Evolutionary conservation across 2,888 invertebrate species (phyloP), one percentile per base, ranked within the genome.

Genomic region (Nipponacmea schrenckii): DNA sequence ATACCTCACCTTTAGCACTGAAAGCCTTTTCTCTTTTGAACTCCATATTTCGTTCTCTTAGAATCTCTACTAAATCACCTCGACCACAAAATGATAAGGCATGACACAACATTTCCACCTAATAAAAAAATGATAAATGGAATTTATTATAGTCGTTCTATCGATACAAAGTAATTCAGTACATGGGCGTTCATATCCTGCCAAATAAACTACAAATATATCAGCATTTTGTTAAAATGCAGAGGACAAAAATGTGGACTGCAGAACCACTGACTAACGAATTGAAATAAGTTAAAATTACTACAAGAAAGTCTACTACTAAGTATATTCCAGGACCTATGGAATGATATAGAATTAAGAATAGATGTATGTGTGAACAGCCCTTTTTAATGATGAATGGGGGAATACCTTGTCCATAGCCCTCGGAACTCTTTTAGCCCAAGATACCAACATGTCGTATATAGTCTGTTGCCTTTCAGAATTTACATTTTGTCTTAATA

Each of bases 361-460:
- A 39, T 8, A 1, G 39, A 39, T 39, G 10, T 2, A 10, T 1
- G 10, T 39, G 1, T 39, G 7, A 10, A 39, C 1, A 39, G 3
- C 39, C 1, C 39, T 10, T 5, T 39, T 8, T 5, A n/a, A 39
- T 39, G 1, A 39, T 8, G 10, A 8, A 31, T 5, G 31, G 31
- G 31, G 31, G 5, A 3, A 31, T 72, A 85, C 87, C 84, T 86
- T 87, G 71, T 87, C 83, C 10, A 81, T 74, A 8, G 82, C 79
- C 62, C 82, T 75, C 8, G 87, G 87, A 44, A 86, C 74, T 56
- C 83, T 73, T 73, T 87, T 87, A 5, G 84, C 83, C 87, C 87
- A 87, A 0, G 86, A 83, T 26, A 84, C 74, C 64, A 87, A 74
- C 84, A 87, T 85, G 68, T 87, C 87, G 65, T 84, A 84, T 24